phyloP scores from a whole-genome alignment of 2,888 invertebrate genomes.

The Chrysolina americana region DNA sequence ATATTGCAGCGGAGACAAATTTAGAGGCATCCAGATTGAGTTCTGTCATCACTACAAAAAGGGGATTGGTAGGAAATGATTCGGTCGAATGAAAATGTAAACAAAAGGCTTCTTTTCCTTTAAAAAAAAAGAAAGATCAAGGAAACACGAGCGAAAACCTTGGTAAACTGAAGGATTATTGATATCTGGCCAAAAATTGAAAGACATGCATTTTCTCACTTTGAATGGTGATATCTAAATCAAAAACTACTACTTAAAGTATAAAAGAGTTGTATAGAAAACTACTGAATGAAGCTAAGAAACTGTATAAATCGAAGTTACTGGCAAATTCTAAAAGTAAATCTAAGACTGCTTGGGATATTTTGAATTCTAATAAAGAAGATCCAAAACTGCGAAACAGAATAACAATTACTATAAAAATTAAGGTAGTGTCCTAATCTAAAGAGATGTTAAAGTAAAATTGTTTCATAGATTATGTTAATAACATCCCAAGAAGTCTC shows the following conservation, averaged over 20 bases:
- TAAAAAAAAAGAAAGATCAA: not conserved
- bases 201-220: not conserved
- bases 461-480: not conserved
- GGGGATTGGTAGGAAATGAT: no score
- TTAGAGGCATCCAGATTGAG: no score
- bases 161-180: not conserved
- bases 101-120: no score
- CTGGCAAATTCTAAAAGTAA: no score
- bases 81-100: no score
- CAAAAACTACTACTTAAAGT: not conserved
- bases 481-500: not conserved
- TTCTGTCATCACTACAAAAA: no score
- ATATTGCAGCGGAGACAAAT: no score
- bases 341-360: no score
- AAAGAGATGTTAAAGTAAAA: not conserved
- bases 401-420: not conserved
- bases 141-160: slow-evolving; percentile 8
- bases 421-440: not conserved
- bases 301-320: no score
- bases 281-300: not conserved
- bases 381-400: not conserved
- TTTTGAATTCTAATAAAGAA: not conserved
- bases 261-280: not conserved
- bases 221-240: not conserved
- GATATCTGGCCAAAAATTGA: not conserved